phyloP scores from a whole-genome alignment of 2,888 invertebrate genomes.

The Platycheirus rosarum region DNA sequence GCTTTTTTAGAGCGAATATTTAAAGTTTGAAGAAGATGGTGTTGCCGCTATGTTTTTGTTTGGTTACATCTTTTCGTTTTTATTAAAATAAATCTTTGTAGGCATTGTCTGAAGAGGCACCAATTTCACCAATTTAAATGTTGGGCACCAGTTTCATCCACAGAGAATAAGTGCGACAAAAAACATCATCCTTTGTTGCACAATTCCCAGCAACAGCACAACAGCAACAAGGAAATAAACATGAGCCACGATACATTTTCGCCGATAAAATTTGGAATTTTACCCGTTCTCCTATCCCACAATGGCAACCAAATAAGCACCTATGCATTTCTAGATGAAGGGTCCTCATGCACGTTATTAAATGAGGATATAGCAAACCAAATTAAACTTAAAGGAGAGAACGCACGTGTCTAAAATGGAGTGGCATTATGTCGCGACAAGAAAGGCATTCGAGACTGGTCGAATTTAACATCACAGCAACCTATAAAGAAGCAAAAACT shows the following conservation, averaged over 20 bases:
- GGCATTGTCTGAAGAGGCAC: slow-evolving; percentile 18
- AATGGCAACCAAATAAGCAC: not conserved
- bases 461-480: not conserved
- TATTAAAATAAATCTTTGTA: slow-evolving; percentile 18
- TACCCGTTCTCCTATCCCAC: not conserved
- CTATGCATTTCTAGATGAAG: slow-evolving; percentile 16
- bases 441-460: not conserved
- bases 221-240: not conserved
- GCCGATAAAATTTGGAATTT: not conserved
- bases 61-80: too few species aligned
- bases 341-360: slow-evolving; percentile 21
- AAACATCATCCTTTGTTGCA: slow-evolving; percentile 30
- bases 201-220: not conserved
- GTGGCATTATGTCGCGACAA: slow-evolving; percentile 1
- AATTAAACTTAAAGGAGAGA: slow-evolving; percentile 8
- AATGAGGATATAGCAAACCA: slow-evolving; percentile 11
- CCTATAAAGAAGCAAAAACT: not conserved
- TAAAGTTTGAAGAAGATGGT: too few species aligned
- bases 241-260: slow-evolving; percentile 1
- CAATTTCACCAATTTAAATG: not conserved
- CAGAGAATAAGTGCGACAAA: not conserved
- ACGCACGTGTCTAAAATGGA: slow-evolving; percentile 31
- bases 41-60: too few species aligned
- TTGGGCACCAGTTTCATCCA: not conserved
- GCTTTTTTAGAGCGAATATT: too few species aligned